Conservation (phyloP, 2,888 invertebrate genomes). For the Plutella xylostella region DNA sequence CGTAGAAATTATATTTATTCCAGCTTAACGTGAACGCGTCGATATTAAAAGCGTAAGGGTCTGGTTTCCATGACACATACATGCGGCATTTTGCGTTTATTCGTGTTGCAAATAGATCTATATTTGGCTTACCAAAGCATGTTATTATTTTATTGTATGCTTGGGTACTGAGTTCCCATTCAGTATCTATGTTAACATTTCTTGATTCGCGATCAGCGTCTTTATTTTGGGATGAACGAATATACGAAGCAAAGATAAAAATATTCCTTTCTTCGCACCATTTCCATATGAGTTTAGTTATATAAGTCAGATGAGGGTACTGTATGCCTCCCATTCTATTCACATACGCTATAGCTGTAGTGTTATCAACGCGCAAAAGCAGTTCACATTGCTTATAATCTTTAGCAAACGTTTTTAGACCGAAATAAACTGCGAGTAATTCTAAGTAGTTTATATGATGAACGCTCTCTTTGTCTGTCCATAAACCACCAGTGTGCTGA, state of each 20-base stretch:
- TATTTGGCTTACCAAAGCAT: not conserved
- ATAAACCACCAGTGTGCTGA: too few relatives aligned
- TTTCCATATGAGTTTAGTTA: not conserved
- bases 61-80: not conserved
- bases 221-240: not conserved
- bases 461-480: too few relatives aligned
- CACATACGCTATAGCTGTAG: not conserved
- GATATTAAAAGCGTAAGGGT: not conserved
- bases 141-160: not conserved
- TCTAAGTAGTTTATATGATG: conserved; percentile 1
- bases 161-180: not conserved
- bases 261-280: not conserved
- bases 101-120: not conserved
- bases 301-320: not conserved
- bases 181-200: not conserved
- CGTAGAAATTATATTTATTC: not conserved
- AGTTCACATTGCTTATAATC: not conserved
- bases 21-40: not conserved
- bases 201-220: not conserved
- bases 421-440: not conserved
- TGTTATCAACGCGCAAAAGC: too few relatives aligned
- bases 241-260: not conserved
- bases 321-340: not conserved
- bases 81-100: not conserved
- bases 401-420: not conserved